Evolutionary conservation across 2,888 invertebrate species (phyloP).

Genomic region (Trichopria drosophilae): DNA sequence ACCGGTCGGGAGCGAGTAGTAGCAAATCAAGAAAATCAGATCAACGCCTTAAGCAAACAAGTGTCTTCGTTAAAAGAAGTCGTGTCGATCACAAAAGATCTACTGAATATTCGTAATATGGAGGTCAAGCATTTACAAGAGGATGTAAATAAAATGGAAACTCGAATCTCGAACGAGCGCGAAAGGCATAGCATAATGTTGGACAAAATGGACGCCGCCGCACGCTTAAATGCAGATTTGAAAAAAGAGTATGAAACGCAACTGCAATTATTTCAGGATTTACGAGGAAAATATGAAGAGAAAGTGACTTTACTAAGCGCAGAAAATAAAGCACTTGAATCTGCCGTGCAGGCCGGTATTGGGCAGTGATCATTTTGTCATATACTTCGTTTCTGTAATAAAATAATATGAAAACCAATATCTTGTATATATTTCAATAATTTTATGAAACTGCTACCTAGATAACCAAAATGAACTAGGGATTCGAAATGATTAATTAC

Average conservation of each 20-base stretch:
- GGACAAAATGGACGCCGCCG: constrained; percentile 72
- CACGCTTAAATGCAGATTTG: constrained; percentile 73
- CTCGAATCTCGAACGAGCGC: constrained; percentile 72
- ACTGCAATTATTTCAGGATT: constrained; percentile 71
- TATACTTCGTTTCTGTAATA: too few relatives aligned
- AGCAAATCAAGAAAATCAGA: constrained; percentile 75
- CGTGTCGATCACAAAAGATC: constrained; percentile 77
- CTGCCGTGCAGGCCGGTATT: constrained; percentile 33
- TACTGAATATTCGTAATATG: constrained; percentile 75
- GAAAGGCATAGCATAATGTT: constrained; percentile 71
- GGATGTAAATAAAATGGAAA: constrained; percentile 71
- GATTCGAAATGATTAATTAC: too few relatives aligned
- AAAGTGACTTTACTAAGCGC: constrained; percentile 64
- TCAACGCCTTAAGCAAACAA: constrained; percentile 71
- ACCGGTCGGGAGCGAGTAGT: constrained; percentile 46
- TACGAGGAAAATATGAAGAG: constrained; percentile 70
- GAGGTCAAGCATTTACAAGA: constrained; percentile 78
- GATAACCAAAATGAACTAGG: too few relatives aligned
- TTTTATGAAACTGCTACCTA: too few relatives aligned
- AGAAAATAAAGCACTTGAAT: constrained; percentile 58
- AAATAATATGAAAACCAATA: neutral
- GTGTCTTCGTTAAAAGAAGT: constrained; percentile 80
- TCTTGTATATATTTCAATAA: neutral
- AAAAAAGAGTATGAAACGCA: constrained; percentile 79
- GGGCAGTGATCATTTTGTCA: constrained; percentile 9